A percentile compares a stretch with the other conserved stretches of the same genome.
These are phyloP conservation scores for Buphagus erythrorhynchus DNA, from an alignment of 2,797 vertebrate species.

Conservation along the genomic window DNA sequence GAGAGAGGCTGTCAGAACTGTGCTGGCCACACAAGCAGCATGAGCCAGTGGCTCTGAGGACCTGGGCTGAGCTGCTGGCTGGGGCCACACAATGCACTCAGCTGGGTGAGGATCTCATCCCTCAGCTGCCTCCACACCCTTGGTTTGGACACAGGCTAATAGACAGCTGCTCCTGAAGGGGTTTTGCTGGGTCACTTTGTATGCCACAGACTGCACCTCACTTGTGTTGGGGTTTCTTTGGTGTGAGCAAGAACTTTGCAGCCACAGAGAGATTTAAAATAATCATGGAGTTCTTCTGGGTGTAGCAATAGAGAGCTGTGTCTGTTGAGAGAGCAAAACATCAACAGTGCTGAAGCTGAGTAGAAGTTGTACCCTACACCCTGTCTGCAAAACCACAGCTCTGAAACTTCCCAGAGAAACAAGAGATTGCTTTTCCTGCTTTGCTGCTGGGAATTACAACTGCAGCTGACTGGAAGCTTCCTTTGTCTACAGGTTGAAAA, in stretches of 20 bases:
- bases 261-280: neutral
- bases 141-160: neutral
- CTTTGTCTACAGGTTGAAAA: neutral
- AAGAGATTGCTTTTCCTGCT: neutral
- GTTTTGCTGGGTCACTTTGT: neutral
- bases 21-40: neutral
- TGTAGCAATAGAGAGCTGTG: neutral
- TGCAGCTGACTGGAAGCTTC: neutral
- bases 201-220: neutral
- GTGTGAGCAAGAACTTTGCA: neutral
- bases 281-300: neutral
- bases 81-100: rapidly evolving
- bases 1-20: neutral
- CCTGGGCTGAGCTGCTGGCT: neutral
- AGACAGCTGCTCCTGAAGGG: neutral
- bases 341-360: neutral
- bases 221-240: neutral
- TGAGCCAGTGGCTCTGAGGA: neutral
- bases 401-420: neutral
- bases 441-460: neutral
- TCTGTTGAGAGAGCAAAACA: neutral
- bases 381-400: neutral
- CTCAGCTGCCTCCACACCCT: neutral
- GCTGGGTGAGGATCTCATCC: neutral
- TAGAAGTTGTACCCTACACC: neutral